Base-by-base conservation (phyloP, 2,113 vertebrate genomes). In the Gadus chalcogrammus region DNA sequence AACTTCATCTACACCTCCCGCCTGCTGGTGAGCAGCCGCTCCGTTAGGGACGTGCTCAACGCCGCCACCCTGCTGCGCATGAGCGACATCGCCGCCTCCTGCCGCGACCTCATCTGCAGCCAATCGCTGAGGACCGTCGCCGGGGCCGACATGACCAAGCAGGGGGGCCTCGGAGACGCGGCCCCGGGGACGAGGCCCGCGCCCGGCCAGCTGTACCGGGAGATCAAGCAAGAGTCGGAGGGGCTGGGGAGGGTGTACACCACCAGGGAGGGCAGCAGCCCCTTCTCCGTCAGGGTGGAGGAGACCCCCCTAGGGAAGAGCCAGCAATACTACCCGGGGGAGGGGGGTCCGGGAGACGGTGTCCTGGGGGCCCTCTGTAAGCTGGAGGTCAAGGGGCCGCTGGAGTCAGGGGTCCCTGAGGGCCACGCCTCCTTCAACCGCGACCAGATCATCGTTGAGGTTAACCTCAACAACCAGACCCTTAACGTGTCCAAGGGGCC, bases 381-480 rank as follows among this genome's bases (percentile, higher is more conserved):
- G 83, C 85, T 94, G 61, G 95, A 96, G 65, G 91, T 91, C 20
- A 80, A 79, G 0, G 83, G 80, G 4, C 59, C 67, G 8, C 90
- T 88, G 0, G 90, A 93, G 68, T 77, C 92, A 0, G 94, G 94
- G 70, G 87, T 86, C 8, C 66, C 92, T 1, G 93, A 93, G 3
- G 78, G 81, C 68, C 91, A 92, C 69, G 66, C 85, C 38, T 93
- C 94, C 0, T 95, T 94, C 82, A 95, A 91, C 79, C 79, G 92
- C 5, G 94, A 98, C 75, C 97, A 98, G 88, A 99, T 99, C 89
- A 99, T 99, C 0, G 97, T 99, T 64, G 97, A 99, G 89, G 97
- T 99, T 80, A 99, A 99, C 83, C 94, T 99, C 76, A 99, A 99
- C 90, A 99, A 98, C 88, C 96, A 99, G 88, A 99, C 96, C 0